Evolutionary conservation across 1,140 invertebrate species (phyloP).

Genomic region (Cyrtorhinus lividipennis): DNA sequence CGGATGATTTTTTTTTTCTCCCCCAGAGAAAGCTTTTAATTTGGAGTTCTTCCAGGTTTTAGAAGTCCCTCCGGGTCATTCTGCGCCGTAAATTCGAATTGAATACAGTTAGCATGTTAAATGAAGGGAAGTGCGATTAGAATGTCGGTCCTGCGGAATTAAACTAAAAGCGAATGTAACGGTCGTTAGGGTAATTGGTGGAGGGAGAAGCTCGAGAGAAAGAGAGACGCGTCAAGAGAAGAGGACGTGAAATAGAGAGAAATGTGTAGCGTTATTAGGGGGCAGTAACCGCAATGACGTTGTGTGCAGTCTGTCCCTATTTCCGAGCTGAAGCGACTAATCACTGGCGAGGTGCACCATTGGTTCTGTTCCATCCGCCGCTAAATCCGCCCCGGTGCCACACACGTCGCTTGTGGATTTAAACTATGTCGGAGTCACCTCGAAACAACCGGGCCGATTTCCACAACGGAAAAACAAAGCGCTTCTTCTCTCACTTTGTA

Average conservation of each 20-base stretch:
- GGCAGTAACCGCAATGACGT: conserved; percentile 8
- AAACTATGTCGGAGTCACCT: neutral
- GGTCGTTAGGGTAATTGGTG: conserved; percentile 1
- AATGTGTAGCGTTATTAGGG: conserved; percentile 2
- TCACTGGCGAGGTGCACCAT: conserved; percentile 7
- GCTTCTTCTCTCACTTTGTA: no score
- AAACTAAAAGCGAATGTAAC: conserved; percentile 5
- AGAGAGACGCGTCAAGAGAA: no score
- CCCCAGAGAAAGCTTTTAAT: no score
- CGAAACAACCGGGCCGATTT: neutral
- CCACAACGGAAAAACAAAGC: no score
- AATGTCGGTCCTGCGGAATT: neutral
- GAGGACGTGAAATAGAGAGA: no score
- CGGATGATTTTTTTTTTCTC: no score
- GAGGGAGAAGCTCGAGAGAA: neutral
- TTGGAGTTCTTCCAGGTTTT: no score
- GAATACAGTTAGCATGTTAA: neutral
- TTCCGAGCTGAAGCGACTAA: neutral
- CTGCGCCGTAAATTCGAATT: conserved; percentile 1
- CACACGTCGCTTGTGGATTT: neutral
- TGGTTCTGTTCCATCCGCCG: neutral
- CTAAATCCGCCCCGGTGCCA: neutral
- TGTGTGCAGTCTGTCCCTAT: conserved; percentile 8
- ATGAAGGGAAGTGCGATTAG: neutral
- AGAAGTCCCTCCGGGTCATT: neutral